A percentile compares a stretch with the other conserved stretches of the same genome.
Conservation (phyloP, 2,113 vertebrate genomes). For the Oncorhynchus mykiss region DNA sequence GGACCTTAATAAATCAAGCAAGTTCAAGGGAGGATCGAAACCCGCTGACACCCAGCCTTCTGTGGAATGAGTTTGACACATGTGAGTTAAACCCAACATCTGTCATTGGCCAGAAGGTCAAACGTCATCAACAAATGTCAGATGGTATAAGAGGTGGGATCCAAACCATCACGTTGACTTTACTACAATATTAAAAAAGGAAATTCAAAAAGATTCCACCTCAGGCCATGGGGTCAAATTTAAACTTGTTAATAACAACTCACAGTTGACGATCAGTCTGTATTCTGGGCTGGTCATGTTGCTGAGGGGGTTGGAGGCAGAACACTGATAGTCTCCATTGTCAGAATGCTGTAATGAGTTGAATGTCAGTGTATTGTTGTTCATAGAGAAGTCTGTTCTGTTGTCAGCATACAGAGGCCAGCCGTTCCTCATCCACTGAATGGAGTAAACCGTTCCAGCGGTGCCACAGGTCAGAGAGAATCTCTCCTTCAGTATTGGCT, state of each 20-base stretch:
- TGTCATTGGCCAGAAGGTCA: constrained; percentile 12
- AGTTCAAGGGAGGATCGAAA: too few species aligned
- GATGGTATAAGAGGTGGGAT: background rate
- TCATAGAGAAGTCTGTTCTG: constrained; percentile 1
- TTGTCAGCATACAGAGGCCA: constrained; percentile 29
- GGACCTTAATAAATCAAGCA: fast-evolving
- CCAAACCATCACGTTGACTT: background rate
- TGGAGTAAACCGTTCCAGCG: background rate
- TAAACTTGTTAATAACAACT: constrained; percentile 18
- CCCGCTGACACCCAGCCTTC: too few species aligned
- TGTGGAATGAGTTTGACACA: too few species aligned
- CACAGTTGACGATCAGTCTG: constrained; percentile 35
- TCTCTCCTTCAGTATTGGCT: constrained; percentile 33
- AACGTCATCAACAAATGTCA: background rate
- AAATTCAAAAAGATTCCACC: background rate
- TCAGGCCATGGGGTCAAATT: background rate
- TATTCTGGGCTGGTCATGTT: constrained; percentile 27
- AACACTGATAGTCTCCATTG: constrained; percentile 52
- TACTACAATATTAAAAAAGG: background rate
- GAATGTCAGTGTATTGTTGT: constrained; percentile 51
- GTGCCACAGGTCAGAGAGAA: constrained; percentile 42
- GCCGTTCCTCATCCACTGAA: constrained; percentile 52
- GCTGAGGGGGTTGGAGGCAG: constrained; percentile 37
- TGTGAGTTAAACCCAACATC: too few species aligned
- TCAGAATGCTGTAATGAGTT: constrained; percentile 29